Evolutionary conservation across 1,140 invertebrate genomes (phyloP).

Genomic region (Gryon sp.): DNA sequence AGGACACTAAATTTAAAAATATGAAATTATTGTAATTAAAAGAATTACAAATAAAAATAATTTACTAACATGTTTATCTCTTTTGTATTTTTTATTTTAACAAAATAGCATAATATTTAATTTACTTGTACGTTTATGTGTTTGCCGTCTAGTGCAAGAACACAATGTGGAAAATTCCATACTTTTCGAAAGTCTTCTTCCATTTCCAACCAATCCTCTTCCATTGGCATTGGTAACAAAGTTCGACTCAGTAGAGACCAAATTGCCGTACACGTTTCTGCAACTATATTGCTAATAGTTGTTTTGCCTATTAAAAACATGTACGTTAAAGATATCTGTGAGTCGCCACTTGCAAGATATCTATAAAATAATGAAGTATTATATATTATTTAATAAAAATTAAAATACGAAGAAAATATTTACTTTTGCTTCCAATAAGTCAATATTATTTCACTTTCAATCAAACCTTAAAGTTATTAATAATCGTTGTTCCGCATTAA

Average conservation of each 20-base stretch:
- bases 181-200: not conserved
- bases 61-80: not conserved
- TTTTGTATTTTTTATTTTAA: too few species aligned
- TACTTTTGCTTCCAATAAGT: not conserved
- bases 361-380: too few species aligned
- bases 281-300: not conserved
- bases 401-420: not conserved
- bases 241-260: not conserved
- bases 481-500: not conserved
- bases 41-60: not conserved
- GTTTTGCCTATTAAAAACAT: not conserved
- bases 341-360: not conserved
- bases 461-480: too few species aligned
- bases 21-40: not conserved
- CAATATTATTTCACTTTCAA: too few species aligned
- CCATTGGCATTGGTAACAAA: not conserved
- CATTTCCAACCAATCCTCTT: not conserved
- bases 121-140: conserved; percentile 3
- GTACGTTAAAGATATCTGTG: not conserved
- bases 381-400: not conserved
- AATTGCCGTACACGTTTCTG: not conserved
- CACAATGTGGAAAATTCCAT: conserved; percentile 7
- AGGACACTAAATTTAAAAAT: conserved; percentile 7
- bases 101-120: too few species aligned
- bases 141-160: conserved; percentile 4